Evolutionary conservation across 2,113 vertebrate species (phyloP).

Genomic region (Muntiacus muntjak): DNA sequence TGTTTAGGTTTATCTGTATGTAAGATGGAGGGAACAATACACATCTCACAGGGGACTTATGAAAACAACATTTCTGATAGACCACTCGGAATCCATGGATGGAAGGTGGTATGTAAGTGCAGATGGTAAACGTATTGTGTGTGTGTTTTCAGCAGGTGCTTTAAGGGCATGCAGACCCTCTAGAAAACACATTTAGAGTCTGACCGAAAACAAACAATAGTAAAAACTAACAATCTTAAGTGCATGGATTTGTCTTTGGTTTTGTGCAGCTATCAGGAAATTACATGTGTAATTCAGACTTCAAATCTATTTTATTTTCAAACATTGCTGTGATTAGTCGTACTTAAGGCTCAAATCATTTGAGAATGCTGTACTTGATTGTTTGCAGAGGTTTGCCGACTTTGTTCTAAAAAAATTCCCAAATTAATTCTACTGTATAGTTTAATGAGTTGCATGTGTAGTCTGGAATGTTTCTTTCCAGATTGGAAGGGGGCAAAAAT

Average conservation of each 20-base stretch:
- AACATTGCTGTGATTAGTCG: not conserved
- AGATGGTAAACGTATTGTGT: not conserved
- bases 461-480: not conserved
- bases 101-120: constrained; percentile 66
- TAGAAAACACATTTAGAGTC: not conserved
- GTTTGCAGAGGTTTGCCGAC: not conserved
- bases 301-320: not conserved
- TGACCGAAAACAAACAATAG: not conserved
- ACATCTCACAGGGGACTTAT: not conserved
- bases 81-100: constrained; percentile 51
- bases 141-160: not conserved
- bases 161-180: not conserved
- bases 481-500: not conserved
- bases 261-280: not conserved
- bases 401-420: not conserved
- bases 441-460: not conserved
- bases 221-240: not conserved
- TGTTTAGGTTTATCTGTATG: not conserved
- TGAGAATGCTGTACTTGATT: not conserved
- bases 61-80: constrained; percentile 18
- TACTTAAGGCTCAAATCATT: not conserved
- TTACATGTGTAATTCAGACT: not conserved
- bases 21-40: constrained; percentile 21
- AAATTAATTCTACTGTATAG: not conserved
- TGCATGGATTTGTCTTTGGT: not conserved